A percentile compares a stretch with the other conserved stretches of the same genome.
These are phyloP conservation scores for Stichodactyla mertensii DNA, from an alignment of 64 coral and sea anemone genomes.

Conservation along the genomic window DNA sequence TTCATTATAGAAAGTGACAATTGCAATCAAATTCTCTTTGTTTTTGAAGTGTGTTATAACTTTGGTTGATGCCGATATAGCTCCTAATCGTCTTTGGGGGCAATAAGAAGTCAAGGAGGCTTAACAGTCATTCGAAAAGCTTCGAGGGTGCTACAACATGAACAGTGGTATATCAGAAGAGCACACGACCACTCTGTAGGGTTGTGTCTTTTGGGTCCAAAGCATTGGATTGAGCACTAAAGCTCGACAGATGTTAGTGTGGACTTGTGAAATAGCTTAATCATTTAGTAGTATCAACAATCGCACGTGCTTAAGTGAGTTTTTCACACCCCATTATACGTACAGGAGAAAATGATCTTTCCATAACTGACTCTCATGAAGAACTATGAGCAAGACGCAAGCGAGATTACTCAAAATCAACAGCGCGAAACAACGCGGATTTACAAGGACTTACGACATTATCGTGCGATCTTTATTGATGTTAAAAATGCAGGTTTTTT, in stretches of 20 bases:
- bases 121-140: neutral
- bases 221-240: neutral
- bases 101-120: neutral
- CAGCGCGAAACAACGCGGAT: neutral
- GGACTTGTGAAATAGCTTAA: neutral
- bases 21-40: neutral
- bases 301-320: neutral
- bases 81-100: neutral
- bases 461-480: neutral
- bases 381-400: neutral
- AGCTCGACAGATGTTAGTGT: neutral
- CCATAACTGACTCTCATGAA: neutral
- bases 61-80: neutral
- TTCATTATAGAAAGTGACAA: conserved; percentile 7
- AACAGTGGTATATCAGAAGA: neutral
- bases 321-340: neutral
- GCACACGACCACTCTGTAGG: neutral
- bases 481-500: neutral
- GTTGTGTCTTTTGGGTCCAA: neutral
- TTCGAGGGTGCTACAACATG: neutral
- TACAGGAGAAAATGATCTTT: neutral
- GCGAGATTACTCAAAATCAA: neutral
- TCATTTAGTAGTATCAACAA: neutral
- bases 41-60: neutral
- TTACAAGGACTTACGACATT: neutral